Evolutionary conservation across 2,113 vertebrate species (phyloP).

Genomic region (Climacteris rufus): DNA sequence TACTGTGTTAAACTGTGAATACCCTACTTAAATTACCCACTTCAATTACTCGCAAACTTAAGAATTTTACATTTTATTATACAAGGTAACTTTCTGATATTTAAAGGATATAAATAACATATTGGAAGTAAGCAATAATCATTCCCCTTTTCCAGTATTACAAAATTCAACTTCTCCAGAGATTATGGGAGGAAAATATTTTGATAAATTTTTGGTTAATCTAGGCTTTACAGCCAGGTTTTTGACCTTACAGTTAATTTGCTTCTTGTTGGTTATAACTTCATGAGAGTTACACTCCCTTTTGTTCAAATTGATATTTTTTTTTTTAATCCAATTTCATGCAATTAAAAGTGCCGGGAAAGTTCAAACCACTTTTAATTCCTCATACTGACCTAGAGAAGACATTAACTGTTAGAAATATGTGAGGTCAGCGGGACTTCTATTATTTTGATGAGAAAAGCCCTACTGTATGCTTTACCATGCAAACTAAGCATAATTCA

Average conservation of each 20-base stretch:
- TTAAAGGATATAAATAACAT: background rate
- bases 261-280: background rate
- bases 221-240: background rate
- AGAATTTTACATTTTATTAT: background rate
- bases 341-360: background rate
- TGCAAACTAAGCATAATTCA: background rate
- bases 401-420: background rate
- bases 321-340: background rate
- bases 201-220: background rate
- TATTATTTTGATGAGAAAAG: background rate
- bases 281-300: background rate
- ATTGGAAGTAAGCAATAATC: background rate
- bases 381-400: background rate
- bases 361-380: background rate
- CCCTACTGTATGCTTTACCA: background rate
- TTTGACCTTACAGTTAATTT: background rate
- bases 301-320: background rate
- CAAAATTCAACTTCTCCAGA: background rate
- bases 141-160: background rate
- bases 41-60: background rate
- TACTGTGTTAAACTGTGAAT: background rate
- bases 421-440: background rate
- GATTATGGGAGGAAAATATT: background rate
- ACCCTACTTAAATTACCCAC: background rate
- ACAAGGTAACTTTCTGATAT: background rate